A percentile compares a stretch with the other conserved stretches of the same genome.
Evolutionary conservation across 2,797 vertebrate genomes (phyloP).

Genomic region (Melanotaenia pygmaea): DNA sequence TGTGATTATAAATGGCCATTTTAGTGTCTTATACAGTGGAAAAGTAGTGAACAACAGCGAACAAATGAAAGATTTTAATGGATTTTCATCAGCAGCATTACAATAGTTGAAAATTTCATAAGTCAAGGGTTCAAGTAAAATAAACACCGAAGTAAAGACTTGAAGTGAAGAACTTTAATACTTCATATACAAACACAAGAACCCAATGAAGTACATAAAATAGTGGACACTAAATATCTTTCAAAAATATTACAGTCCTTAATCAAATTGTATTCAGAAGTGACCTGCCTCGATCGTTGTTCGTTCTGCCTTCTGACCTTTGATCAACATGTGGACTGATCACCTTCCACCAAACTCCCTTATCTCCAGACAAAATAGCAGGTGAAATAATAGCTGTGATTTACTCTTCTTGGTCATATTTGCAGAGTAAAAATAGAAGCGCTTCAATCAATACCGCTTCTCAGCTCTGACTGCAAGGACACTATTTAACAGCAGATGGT

Average conservation of each 20-base stretch:
- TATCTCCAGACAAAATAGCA: conserved; percentile 49
- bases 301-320: conserved; percentile 41
- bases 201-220: neutral
- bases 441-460: conserved; percentile 52
- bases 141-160: neutral
- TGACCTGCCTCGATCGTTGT: conserved; percentile 46
- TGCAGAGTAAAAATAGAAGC: conserved; percentile 62
- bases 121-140: neutral
- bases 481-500: conserved; percentile 62
- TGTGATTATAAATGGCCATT: conserved; percentile 1
- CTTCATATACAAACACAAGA: conserved; percentile 1
- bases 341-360: conserved; percentile 51
- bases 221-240: neutral
- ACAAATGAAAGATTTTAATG: neutral
- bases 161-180: neutral
- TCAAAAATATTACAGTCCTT: neutral
- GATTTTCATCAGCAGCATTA: neutral
- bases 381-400: conserved; percentile 68
- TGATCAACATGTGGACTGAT: conserved; percentile 50
- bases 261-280: conserved; percentile 31
- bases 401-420: conserved; percentile 65
- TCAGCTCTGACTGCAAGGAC: conserved; percentile 20
- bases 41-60: neutral
- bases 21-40: neutral
- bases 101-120: neutral